phyloP scores from a whole-genome alignment of 2,797 vertebrate genomes.

The Pseudopleuronectes americanus region DNA sequence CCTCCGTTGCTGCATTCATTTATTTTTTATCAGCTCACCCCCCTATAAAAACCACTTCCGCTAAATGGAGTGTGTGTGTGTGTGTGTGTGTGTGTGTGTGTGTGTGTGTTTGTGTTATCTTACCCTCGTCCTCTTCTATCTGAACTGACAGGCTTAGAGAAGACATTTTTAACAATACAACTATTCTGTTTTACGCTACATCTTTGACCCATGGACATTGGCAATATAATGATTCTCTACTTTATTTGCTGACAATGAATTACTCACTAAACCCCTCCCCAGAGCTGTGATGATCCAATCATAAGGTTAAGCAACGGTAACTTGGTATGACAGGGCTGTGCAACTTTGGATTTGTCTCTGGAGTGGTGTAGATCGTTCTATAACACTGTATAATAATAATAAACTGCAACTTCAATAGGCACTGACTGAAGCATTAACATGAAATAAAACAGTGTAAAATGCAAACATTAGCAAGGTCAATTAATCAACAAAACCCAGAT shows the following conservation, averaged over 20 bases:
- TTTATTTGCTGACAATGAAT: not conserved
- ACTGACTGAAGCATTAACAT: too few species aligned
- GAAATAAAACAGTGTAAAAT: too few species aligned
- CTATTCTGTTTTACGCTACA: not conserved
- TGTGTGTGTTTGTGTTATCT: not conserved
- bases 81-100: constrained; percentile 14
- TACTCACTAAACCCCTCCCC: not conserved
- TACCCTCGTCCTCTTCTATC: constrained; percentile 13
- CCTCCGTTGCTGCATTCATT: constrained; percentile 42
- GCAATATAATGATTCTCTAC: not conserved
- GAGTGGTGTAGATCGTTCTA: too few species aligned
- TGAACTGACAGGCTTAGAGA: constrained; percentile 6
- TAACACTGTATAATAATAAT: too few species aligned
- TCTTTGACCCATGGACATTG: not conserved
- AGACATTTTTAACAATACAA: not conserved
- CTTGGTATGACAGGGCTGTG: not conserved
- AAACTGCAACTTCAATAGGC: too few species aligned
- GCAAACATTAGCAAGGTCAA: too few species aligned
- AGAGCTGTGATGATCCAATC: not conserved
- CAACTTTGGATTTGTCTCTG: too few species aligned
- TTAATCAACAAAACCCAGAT: too few species aligned
- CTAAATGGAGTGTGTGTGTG: constrained; percentile 30
- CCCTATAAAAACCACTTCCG: constrained; percentile 38
- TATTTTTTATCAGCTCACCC: constrained; percentile 50
- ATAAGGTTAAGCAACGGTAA: not conserved